These are phyloP conservation scores for Caenorhabditis imperialis DNA, from an alignment of 2,888 invertebrate genomes.

Conservation along the genomic window DNA sequence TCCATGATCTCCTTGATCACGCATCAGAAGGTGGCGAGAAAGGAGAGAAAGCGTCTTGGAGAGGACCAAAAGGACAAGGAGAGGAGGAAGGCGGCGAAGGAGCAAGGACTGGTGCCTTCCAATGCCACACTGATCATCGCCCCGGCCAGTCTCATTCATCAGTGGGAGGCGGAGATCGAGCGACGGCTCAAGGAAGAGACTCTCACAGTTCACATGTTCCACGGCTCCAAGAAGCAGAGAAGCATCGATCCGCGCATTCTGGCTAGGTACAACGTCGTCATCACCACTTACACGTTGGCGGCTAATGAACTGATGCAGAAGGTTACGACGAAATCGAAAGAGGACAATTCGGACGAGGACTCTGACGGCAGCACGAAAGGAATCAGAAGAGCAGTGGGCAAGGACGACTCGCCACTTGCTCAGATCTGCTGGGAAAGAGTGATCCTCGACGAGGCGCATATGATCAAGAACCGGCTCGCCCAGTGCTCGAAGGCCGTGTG, in stretches of 20 bases:
- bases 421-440: conserved; percentile 88
- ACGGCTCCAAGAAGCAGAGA: conserved; percentile 84
- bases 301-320: conserved; percentile 78
- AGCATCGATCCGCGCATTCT: conserved; percentile 65
- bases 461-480: conserved; percentile 86
- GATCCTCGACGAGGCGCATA: conserved; percentile 94
- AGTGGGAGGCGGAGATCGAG: conserved; percentile 86
- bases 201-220: conserved; percentile 85
- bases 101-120: conserved; percentile 71
- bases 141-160: conserved; percentile 90
- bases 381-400: conserved; percentile 34
- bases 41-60: conserved; percentile 47
- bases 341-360: conserved; percentile 19
- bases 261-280: conserved; percentile 84
- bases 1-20: conserved; percentile 80
- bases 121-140: conserved; percentile 86
- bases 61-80: conserved; percentile 54
- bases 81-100: conserved; percentile 42
- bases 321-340: conserved; percentile 33
- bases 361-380: conserved; percentile 28
- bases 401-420: conserved; percentile 78
- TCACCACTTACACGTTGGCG: conserved; percentile 89
- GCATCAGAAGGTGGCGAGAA: conserved; percentile 75
- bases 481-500: conserved; percentile 82
- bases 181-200: conserved; percentile 82